These are phyloP conservation scores for Vollenhovia emeryi DNA, from an alignment of 1,140 invertebrate genomes.

Conservation along the genomic window DNA sequence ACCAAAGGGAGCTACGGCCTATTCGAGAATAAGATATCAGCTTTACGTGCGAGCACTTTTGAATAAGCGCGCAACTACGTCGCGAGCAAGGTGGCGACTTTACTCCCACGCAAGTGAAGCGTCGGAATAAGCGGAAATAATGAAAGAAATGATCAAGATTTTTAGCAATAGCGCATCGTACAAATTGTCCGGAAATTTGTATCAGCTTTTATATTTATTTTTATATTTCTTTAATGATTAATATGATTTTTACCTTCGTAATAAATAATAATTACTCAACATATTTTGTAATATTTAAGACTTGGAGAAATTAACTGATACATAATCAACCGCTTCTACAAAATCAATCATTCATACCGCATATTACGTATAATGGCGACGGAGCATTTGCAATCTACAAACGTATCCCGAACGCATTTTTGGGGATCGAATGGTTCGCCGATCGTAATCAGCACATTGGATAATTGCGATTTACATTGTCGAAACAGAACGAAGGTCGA, in stretches of 20 bases:
- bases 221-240: neutral
- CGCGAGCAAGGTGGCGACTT: slow-evolving; percentile 68
- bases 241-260: neutral
- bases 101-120: slow-evolving; percentile 60
- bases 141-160: slow-evolving; percentile 16
- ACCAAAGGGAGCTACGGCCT: slow-evolving; percentile 79
- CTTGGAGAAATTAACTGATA: neutral
- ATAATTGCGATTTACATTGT: slow-evolving; percentile 38
- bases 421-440: neutral
- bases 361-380: neutral
- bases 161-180: slow-evolving; percentile 49
- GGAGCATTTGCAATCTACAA: neutral
- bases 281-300: neutral
- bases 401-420: neutral
- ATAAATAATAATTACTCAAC: neutral
- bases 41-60: slow-evolving; percentile 81
- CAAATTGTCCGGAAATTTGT: slow-evolving; percentile 14
- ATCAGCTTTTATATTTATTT: neutral
- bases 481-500: slow-evolving; percentile 62
- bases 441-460: neutral
- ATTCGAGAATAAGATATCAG: slow-evolving; percentile 85
- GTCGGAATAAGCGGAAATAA: slow-evolving; percentile 19
- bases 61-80: slow-evolving; percentile 70
- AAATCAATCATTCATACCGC: neutral
- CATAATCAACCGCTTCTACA: neutral